A percentile compares a stretch with the other conserved stretches of the same genome.
Conservation (phyloP, 2,113 vertebrate species). For the Heptranchias perlo region DNA sequence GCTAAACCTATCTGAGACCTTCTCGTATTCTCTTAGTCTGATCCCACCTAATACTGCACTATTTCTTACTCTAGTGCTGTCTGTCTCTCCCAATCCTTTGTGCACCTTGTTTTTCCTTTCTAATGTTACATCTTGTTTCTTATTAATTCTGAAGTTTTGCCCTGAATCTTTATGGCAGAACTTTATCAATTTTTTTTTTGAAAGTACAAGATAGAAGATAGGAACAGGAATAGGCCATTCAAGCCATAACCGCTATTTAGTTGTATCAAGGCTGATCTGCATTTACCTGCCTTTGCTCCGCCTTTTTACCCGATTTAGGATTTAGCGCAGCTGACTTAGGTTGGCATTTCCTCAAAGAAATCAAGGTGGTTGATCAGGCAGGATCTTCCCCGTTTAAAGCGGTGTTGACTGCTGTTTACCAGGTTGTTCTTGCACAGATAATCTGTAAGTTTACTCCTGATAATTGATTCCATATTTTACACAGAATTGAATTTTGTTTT, state of each 20-base stretch:
- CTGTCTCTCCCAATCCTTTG: too few relatives aligned
- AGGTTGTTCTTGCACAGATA: neutral
- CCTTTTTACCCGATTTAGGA: neutral
- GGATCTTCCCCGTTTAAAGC: neutral
- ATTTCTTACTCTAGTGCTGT: too few relatives aligned
- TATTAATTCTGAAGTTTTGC: neutral
- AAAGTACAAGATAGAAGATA: neutral
- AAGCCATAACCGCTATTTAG: neutral
- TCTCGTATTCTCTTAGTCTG: too few relatives aligned
- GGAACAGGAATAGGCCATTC: neutral
- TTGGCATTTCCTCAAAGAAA: neutral
- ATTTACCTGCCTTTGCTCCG: neutral
- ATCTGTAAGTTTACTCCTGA: neutral
- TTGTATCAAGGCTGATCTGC: neutral
- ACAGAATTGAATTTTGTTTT: neutral
- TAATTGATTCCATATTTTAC: neutral
- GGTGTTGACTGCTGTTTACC: neutral
- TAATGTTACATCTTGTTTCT: too few relatives aligned
- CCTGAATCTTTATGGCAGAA: neutral
- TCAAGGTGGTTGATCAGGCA: neutral
- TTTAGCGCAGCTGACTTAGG: neutral
- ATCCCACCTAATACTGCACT: too few relatives aligned
- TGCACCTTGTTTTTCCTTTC: too few relatives aligned
- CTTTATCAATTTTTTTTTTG: neutral
- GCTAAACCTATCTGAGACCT: too few relatives aligned